Percentiles rank a stretch among this genome's conserved stretches.
Conservation (phyloP, 2,113 vertebrate species). For the Chlamydotis undulata region DNA sequence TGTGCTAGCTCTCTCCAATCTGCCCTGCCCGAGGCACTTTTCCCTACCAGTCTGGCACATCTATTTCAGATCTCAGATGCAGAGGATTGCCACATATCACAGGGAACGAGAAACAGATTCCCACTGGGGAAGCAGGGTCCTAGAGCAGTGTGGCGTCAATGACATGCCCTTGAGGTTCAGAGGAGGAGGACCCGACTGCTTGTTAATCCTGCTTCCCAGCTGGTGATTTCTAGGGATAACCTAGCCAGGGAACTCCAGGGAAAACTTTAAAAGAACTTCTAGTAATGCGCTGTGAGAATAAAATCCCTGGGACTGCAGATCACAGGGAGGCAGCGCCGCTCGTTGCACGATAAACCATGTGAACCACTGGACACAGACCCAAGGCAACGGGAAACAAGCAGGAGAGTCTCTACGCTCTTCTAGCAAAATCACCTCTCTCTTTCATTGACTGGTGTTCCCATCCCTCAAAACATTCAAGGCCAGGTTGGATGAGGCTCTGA, state of each 20-base stretch:
- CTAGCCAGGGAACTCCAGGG: slow-evolving; percentile 13
- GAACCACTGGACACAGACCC: not conserved
- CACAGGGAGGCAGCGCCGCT: not conserved
- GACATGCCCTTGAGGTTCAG: slow-evolving; percentile 24
- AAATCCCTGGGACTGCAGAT: not conserved
- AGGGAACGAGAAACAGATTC: slow-evolving; percentile 24
- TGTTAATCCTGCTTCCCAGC: slow-evolving; percentile 46
- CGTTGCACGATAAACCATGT: not conserved
- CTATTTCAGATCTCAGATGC: not conserved
- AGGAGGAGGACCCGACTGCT: slow-evolving; percentile 5
- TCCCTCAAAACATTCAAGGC: too few relatives aligned
- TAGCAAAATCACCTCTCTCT: not conserved
- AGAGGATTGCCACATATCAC: not conserved
- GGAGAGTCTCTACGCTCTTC: not conserved
- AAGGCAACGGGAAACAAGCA: not conserved
- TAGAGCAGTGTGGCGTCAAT: not conserved
- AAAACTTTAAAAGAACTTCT: slow-evolving; percentile 15
- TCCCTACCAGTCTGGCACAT: not conserved
- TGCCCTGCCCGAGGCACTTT: not conserved
- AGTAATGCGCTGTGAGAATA: slow-evolving; percentile 24
- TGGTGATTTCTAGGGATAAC: slow-evolving; percentile 50
- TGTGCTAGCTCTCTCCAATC: not conserved
- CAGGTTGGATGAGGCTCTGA: too few relatives aligned
- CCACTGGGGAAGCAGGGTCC: not conserved
- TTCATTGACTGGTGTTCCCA: not conserved